phyloP scores from a whole-genome alignment of 2,113 vertebrate genomes.

The Mirounga angustirostris region DNA sequence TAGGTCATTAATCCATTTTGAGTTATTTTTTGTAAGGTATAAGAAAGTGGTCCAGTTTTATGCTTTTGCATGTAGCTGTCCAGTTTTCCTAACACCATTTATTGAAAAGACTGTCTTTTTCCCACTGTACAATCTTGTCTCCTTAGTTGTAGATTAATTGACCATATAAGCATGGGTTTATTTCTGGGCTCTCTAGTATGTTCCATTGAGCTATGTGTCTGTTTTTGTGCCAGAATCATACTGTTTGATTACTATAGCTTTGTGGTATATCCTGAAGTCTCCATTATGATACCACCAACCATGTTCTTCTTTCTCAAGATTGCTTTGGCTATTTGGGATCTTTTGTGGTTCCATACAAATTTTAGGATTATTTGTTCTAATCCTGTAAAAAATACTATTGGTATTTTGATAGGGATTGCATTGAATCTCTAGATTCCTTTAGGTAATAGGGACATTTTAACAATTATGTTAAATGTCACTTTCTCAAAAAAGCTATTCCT shows the following conservation, averaged over 20 bases:
- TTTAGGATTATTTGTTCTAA: background rate
- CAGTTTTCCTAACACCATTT: background rate
- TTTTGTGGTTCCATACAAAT: background rate
- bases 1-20: background rate
- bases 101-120: background rate
- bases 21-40: background rate
- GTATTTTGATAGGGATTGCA: background rate
- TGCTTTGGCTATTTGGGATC: background rate
- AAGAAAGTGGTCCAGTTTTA: background rate
- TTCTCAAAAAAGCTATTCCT: constrained; percentile 35
- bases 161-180: background rate
- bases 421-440: background rate
- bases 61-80: background rate
- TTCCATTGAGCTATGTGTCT: background rate
- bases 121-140: background rate
- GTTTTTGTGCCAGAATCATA: background rate
- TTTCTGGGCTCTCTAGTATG: background rate
- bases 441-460: background rate
- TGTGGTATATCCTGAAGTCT: background rate
- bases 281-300: background rate
- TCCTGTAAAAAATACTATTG: background rate
- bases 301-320: background rate
- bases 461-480: background rate
- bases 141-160: background rate
- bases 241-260: background rate